Evolutionary conservation across 2,888 invertebrate species (phyloP).

Genomic region (Cosmia pyralina): DNA sequence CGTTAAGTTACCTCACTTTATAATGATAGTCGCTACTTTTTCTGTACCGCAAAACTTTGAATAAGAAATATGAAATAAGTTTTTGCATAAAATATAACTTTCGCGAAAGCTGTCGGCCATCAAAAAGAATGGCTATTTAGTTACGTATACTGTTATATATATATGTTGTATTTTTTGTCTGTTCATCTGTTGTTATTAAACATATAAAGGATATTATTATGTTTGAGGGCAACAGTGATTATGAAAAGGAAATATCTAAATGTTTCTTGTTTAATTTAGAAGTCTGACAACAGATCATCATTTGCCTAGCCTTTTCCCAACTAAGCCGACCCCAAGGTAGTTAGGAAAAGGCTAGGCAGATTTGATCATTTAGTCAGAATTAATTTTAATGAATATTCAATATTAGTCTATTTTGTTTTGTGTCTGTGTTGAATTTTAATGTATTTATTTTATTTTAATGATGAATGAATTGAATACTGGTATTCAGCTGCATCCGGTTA

Average conservation of each 20-base stretch:
- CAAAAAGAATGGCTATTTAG: slow-evolving; percentile 72
- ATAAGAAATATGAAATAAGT: slow-evolving; percentile 87
- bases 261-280: not conserved
- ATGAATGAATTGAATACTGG: too few relatives aligned
- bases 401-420: too few relatives aligned
- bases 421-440: too few relatives aligned
- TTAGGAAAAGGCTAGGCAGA: too few relatives aligned
- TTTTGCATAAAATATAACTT: slow-evolving; percentile 85
- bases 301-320: too few relatives aligned
- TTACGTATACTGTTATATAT: slow-evolving; percentile 41
- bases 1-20: slow-evolving; percentile 36
- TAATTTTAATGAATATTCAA: too few relatives aligned
- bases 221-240: not conserved
- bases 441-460: too few relatives aligned
- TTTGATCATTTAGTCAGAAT: too few relatives aligned
- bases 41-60: slow-evolving; percentile 74
- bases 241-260: not conserved
- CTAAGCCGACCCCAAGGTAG: too few relatives aligned
- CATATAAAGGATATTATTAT: too few relatives aligned
- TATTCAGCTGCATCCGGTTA: too few relatives aligned
- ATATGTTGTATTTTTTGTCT: slow-evolving; percentile 33
- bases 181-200: slow-evolving; percentile 13
- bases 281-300: too few relatives aligned
- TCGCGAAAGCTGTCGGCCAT: slow-evolving; percentile 77
- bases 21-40: slow-evolving; percentile 65